Conservation (phyloP, 2,888 invertebrate species). For the Tenthredo livida region DNA sequence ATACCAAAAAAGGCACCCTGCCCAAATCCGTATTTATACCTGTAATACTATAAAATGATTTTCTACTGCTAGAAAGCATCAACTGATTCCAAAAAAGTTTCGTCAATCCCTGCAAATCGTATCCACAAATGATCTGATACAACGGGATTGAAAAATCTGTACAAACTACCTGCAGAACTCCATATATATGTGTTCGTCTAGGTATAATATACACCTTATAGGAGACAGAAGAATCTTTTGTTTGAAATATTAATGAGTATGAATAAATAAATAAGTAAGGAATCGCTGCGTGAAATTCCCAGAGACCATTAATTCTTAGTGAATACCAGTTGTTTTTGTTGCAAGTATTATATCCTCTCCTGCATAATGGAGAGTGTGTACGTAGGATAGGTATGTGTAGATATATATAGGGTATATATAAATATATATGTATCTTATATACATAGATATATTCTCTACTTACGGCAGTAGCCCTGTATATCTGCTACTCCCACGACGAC, state of each 20-base stretch:
- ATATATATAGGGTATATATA: not conserved
- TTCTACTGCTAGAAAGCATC: no score
- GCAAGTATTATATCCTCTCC: not conserved
- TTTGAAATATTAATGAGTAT: slow-evolving; percentile 10
- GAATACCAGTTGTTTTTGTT: slow-evolving; percentile 28
- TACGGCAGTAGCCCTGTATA: slow-evolving; percentile 14
- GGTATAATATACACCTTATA: not conserved
- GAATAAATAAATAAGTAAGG: not conserved
- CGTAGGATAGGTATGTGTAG: not conserved
- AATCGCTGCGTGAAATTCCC: slow-evolving; percentile 24
- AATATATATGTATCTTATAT: not conserved
- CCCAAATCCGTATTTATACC: no score
- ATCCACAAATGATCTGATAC: no score
- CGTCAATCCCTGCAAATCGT: no score
- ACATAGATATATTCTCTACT: slow-evolving; percentile 19
- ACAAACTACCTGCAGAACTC: not conserved
- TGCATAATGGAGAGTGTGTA: not conserved
- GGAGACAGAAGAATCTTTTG: not conserved
- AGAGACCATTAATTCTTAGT: slow-evolving; percentile 32
- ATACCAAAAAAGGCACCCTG: no score
- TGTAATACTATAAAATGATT: no score
- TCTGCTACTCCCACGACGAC: slow-evolving; percentile 42
- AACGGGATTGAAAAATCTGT: no score
- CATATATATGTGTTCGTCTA: not conserved
- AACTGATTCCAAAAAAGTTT: no score